phyloP scores from a whole-genome alignment of 2,797 vertebrate genomes.

The Rhincodon typus region DNA sequence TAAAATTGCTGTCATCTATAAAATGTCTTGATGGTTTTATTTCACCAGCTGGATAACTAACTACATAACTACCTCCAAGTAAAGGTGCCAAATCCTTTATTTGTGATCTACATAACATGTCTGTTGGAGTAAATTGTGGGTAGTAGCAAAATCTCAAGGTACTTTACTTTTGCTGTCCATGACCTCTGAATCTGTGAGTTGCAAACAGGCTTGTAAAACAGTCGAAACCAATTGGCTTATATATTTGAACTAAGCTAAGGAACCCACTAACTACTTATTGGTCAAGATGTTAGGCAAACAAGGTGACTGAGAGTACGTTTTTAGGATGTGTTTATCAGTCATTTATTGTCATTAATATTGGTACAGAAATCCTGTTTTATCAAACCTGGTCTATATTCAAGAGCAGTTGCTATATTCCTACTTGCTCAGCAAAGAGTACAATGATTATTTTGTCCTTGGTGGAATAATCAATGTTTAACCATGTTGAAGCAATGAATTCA shows the following conservation, averaged over 20 bases:
- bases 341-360: background rate
- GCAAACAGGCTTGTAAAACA: background rate
- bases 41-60: background rate
- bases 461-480: slow-evolving; percentile 33
- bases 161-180: background rate
- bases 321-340: background rate
- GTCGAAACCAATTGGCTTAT: background rate
- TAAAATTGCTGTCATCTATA: background rate
- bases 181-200: background rate
- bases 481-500: background rate
- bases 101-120: background rate
- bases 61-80: background rate
- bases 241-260: too few species aligned
- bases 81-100: background rate
- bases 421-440: background rate
- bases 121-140: background rate
- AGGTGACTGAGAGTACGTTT: background rate
- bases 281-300: too few species aligned
- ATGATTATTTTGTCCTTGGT: slow-evolving; percentile 12
- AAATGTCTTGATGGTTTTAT: background rate
- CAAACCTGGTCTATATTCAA: background rate
- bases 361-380: background rate
- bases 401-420: background rate
- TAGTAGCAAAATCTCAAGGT: background rate
- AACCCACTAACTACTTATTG: too few species aligned